These are phyloP conservation scores for Acromyrmex charruanus DNA, from an alignment of 1,140 invertebrate species.

Conservation along the genomic window DNA sequence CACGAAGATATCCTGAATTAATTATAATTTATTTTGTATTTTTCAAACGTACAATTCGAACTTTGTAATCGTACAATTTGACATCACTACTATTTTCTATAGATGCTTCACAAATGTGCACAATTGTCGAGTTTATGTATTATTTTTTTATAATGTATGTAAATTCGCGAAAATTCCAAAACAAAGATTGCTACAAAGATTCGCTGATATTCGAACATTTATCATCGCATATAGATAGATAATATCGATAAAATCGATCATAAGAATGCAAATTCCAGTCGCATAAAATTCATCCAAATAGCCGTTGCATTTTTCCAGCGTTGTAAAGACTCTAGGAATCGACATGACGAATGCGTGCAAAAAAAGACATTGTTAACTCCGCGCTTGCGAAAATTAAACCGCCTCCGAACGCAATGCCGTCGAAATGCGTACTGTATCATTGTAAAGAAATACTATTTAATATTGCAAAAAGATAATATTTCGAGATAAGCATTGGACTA, in stretches of 20 bases:
- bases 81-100: neutral
- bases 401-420: neutral
- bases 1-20: neutral
- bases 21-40: conserved; percentile 6
- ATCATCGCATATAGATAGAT: conserved; percentile 4
- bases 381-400: conserved; percentile 36
- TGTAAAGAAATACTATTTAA: conserved; percentile 54
- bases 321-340: neutral
- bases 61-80: neutral
- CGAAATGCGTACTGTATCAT: conserved; percentile 11
- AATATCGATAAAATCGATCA: neutral
- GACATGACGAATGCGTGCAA: neutral
- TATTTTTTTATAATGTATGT: neutral
- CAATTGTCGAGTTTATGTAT: neutral
- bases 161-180: neutral
- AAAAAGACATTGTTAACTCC: neutral
- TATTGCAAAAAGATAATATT: conserved; percentile 36
- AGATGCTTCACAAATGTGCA: neutral
- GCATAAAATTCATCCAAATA: conserved; percentile 11
- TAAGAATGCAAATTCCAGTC: conserved; percentile 15
- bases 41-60: neutral
- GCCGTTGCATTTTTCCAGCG: conserved; percentile 36
- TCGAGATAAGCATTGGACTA: conserved; percentile 28
- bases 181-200: neutral
- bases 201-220: neutral